These are phyloP conservation scores for Vulpes vulpes DNA, from an alignment of 2,113 vertebrate species.

Conservation along the genomic window DNA sequence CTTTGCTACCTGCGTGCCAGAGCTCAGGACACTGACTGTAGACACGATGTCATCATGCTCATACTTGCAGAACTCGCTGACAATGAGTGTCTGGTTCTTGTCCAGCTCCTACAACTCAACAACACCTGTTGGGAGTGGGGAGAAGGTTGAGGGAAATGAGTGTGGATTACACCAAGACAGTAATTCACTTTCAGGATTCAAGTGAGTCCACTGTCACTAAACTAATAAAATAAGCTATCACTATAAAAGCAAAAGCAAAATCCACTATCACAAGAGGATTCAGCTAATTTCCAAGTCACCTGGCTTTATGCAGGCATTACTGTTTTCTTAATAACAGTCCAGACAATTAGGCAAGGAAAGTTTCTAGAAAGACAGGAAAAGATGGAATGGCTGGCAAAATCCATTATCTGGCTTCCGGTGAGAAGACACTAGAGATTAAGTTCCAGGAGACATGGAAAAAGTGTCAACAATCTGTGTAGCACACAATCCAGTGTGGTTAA, in stretches of 20 bases:
- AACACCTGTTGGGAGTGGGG: conserved; percentile 88
- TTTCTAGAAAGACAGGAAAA: neutral
- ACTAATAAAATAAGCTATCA: neutral
- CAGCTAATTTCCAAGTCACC: neutral
- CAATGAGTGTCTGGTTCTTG: conserved; percentile 94
- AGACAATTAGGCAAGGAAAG: neutral
- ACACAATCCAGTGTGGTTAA: neutral
- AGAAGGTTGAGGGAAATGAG: neutral
- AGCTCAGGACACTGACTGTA: conserved; percentile 88
- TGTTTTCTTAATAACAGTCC: neutral
- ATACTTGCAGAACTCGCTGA: conserved; percentile 95
- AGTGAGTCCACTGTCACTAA: neutral
- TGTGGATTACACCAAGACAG: neutral
- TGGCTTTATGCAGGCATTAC: neutral
- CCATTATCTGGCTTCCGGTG: neutral
- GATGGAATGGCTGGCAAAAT: neutral
- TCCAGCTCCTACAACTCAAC: conserved; percentile 97
- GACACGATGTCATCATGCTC: conserved; percentile 95
- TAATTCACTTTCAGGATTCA: neutral
- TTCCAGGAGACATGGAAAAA: neutral
- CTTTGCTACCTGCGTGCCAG: conserved; percentile 91
- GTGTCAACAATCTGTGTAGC: neutral
- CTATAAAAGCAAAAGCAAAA: neutral
- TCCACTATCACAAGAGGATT: neutral
- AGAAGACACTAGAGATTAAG: neutral